Percentiles rank a stretch among this genome's conserved stretches.
These are phyloP conservation scores for Murina feae DNA, from an alignment of 2,113 vertebrate genomes.

Conservation along the genomic window DNA sequence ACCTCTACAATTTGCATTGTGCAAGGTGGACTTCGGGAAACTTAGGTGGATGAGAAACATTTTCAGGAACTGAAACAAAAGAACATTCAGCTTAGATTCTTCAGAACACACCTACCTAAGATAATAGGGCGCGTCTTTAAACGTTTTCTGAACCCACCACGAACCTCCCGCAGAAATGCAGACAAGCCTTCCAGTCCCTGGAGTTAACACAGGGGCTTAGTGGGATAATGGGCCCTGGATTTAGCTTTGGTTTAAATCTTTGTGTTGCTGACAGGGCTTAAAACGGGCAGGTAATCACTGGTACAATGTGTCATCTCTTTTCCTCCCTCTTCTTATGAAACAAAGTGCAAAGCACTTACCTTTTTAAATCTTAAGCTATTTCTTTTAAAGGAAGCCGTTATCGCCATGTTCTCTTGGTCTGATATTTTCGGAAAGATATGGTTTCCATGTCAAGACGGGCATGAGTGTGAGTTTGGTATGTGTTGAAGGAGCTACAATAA, in stretches of 20 bases:
- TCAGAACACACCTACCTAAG: conserved; percentile 43
- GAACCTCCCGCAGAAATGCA: conserved; percentile 58
- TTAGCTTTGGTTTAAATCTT: conserved; percentile 65
- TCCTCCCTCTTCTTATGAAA: conserved; percentile 55
- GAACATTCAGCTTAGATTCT: conserved; percentile 48
- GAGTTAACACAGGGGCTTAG: conserved; percentile 67
- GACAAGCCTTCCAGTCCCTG: conserved; percentile 51
- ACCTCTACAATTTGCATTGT: conserved; percentile 67
- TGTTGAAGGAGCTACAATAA: background rate
- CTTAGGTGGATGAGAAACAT: conserved; percentile 41
- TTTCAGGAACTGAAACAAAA: conserved; percentile 68
- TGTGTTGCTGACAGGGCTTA: conserved; percentile 57
- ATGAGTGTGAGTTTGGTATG: background rate
- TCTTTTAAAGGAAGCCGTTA: conserved; percentile 25
- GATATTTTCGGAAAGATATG: conserved; percentile 30
- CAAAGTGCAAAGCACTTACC: conserved; percentile 16
- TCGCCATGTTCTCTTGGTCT: conserved; percentile 10
- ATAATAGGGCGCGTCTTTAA: conserved; percentile 61
- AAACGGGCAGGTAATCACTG: conserved; percentile 64
- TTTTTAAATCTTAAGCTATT: conserved; percentile 25
- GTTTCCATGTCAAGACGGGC: conserved; percentile 25
- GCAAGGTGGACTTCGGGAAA: conserved; percentile 47
- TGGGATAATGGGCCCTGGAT: conserved; percentile 47
- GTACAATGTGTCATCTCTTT: conserved; percentile 55
- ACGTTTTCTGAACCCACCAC: conserved; percentile 52